These are phyloP conservation scores for Phengaris alcon DNA, from an alignment of 2,888 invertebrate genomes.

Conservation along the genomic window DNA sequence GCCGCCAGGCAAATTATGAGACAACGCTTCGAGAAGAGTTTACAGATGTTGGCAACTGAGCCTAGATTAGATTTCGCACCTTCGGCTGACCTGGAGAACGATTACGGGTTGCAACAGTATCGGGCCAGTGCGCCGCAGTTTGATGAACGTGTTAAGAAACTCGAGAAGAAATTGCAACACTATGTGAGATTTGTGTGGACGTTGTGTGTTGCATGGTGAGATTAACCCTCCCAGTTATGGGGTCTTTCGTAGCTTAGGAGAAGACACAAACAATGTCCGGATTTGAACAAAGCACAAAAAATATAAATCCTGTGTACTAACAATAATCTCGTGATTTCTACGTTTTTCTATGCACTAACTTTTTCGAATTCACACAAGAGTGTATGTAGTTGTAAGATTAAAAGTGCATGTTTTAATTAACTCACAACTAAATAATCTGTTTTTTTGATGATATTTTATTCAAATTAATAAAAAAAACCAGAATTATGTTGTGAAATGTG, in stretches of 20 bases:
- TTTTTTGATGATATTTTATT: background rate
- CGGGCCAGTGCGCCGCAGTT: constrained; percentile 91
- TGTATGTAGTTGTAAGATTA: constrained; percentile 18
- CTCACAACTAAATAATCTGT: constrained; percentile 3
- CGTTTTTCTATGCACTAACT: constrained; percentile 18
- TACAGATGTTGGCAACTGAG: constrained; percentile 91
- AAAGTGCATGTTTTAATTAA: constrained; percentile 17
- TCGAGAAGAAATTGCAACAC: constrained; percentile 78
- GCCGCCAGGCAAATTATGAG: constrained; percentile 82
- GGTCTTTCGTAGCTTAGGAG: background rate
- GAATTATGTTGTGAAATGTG: background rate
- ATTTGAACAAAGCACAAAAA: background rate
- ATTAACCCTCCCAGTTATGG: constrained; percentile 35
- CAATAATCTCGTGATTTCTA: background rate
- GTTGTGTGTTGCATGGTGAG: constrained; percentile 61
- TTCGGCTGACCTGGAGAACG: constrained; percentile 87
- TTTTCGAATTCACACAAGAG: constrained; percentile 7
- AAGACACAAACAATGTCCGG: background rate
- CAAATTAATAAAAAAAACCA: constrained; percentile 3
- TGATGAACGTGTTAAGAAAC: constrained; percentile 89
- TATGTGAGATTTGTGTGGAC: constrained; percentile 63
- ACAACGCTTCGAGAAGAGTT: constrained; percentile 91
- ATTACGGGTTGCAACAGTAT: constrained; percentile 89
- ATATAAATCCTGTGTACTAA: background rate
- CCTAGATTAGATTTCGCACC: constrained; percentile 80